Percentiles rank a stretch among this genome's conserved stretches.
Evolutionary conservation across 2,113 vertebrate genomes (phyloP).

Genomic region (Sylvia atricapilla): DNA sequence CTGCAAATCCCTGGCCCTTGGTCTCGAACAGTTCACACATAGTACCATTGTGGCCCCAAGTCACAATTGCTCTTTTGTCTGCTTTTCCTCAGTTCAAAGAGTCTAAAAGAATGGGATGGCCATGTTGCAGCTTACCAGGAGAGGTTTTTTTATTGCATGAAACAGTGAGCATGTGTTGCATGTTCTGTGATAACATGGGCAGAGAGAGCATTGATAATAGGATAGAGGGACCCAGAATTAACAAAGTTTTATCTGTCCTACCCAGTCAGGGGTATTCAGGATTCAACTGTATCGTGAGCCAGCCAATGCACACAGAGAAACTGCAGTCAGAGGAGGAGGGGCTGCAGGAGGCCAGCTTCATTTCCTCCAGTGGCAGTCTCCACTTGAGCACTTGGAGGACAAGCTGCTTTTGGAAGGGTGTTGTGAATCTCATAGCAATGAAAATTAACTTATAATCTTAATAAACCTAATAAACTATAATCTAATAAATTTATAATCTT

Average conservation of each 20-base stretch:
- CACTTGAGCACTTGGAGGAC: background rate
- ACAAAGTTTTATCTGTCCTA: background rate
- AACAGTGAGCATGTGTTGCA: background rate
- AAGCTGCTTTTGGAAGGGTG: background rate
- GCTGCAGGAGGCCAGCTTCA: background rate
- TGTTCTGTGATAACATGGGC: rapidly evolving
- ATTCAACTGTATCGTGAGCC: background rate
- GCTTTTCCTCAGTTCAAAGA: background rate
- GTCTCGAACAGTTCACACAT: background rate
- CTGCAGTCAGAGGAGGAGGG: background rate
- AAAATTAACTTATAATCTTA: background rate
- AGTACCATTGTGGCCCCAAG: background rate
- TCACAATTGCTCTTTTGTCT: background rate
- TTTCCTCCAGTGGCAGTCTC: background rate
- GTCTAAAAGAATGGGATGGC: background rate
- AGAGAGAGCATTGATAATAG: background rate
- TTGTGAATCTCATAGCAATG: background rate
- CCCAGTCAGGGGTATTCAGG: background rate
- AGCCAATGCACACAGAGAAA: background rate
- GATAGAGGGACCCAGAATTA: background rate
- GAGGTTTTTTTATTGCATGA: background rate
- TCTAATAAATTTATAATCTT: background rate
- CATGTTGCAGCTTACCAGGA: background rate
- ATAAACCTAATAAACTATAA: background rate
- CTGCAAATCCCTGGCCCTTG: background rate